Percentiles rank a stretch among this genome's conserved stretches.
These are phyloP conservation scores for Sylvilagus floridanus DNA, from an alignment of 2,797 vertebrate genomes.

Conservation along the genomic window DNA sequence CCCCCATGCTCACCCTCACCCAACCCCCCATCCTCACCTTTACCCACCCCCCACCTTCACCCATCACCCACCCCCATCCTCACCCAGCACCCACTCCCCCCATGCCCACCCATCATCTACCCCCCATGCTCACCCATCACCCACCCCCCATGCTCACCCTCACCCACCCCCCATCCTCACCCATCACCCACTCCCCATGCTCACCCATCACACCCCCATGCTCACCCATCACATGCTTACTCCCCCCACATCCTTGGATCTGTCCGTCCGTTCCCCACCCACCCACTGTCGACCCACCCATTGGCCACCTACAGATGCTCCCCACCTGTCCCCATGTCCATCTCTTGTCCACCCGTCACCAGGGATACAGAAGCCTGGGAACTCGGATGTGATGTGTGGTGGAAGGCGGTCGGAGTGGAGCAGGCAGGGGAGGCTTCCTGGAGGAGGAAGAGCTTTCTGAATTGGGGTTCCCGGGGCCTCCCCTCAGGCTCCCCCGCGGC, in stretches of 20 bases:
- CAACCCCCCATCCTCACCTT: too few relatives aligned
- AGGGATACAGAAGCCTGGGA: not conserved
- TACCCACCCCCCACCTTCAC: too few relatives aligned
- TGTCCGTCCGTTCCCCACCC: rapidly evolving
- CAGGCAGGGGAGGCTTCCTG: slow-evolving; percentile 1
- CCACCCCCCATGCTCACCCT: rapidly evolving
- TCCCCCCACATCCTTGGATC: not conserved
- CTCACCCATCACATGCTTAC: too few relatives aligned
- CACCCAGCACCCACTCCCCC: too few relatives aligned
- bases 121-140: not conserved
- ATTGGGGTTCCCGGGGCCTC: not conserved
- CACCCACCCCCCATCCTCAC: rapidly evolving
- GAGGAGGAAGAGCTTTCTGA: not conserved
- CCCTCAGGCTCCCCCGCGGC: not conserved
- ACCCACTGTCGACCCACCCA: not conserved
- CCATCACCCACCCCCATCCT: too few relatives aligned
- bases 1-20: too few relatives aligned
- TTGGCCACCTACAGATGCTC: not conserved
- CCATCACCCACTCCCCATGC: rapidly evolving
- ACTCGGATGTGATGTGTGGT: not conserved
- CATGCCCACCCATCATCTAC: too few relatives aligned
- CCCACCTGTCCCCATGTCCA: not conserved
- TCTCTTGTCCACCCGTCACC: not conserved
- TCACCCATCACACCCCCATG: rapidly evolving
- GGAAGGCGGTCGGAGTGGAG: not conserved